Evolutionary conservation across 2,797 vertebrate genomes (phyloP).

Genomic region (Meriones psammophilus): DNA sequence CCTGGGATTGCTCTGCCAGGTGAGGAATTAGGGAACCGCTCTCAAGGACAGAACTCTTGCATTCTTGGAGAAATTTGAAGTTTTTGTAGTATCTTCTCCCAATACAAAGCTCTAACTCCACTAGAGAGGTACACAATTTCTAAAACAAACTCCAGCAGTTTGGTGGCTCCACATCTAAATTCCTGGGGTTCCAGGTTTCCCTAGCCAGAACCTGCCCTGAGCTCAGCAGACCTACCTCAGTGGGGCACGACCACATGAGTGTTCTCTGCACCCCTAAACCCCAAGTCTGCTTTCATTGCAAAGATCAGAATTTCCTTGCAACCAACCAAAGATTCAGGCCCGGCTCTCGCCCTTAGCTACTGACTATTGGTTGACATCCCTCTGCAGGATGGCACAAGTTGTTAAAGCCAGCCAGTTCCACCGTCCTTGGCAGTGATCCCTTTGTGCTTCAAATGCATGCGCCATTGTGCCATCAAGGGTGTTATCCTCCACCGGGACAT

Average conservation of each 20-base stretch:
- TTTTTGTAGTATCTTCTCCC: background rate
- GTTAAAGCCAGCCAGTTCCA: background rate
- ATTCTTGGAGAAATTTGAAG: background rate
- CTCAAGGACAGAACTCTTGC: background rate
- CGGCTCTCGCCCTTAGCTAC: background rate
- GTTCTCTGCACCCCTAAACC: background rate
- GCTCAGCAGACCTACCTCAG: background rate
- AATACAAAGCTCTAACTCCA: background rate
- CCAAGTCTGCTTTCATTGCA: background rate
- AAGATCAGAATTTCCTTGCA: constrained; percentile 12
- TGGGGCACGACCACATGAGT: background rate
- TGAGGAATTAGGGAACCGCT: background rate
- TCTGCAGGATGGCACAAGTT: background rate
- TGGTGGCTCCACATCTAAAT: background rate
- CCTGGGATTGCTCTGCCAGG: background rate
- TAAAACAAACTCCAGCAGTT: background rate
- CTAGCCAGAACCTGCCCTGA: background rate
- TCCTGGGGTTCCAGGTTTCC: background rate
- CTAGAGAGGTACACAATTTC: background rate
- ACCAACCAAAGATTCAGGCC: background rate
- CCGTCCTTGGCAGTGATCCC: background rate
- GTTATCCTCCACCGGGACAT: background rate
- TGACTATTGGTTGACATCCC: background rate
- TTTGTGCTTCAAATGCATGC: background rate
- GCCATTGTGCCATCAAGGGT: background rate